Evolutionary conservation across 1,140 invertebrate species (phyloP), one percentile per base, ranked within the genome.

Genomic region (Zaprionus davidi): DNA sequence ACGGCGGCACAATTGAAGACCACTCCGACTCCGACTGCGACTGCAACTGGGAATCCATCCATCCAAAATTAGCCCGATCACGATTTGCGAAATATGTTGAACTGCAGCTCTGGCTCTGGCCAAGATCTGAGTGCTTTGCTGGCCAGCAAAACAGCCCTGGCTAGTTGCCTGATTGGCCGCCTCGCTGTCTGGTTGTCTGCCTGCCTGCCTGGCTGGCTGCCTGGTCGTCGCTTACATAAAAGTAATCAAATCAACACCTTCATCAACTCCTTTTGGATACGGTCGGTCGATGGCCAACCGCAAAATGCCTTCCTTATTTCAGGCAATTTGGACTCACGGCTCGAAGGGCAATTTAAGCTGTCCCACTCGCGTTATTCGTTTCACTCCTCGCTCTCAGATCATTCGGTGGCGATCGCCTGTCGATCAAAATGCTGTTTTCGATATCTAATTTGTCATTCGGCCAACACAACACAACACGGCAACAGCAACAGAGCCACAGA

Each of bases 171-270:
- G 49, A 38, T 38, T 57, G 41, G 26, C 11, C 58, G 65, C 9
- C 38, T 58, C 13, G 13, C 41, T 49, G 66, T 24, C 56, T 58
- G 66, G 1, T 53, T 41, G 64, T 13, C 66, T 41, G 51, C 34
- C 60, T 65, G 76, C 34, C 58, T 66, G 41, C 2, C 36, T 24
- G 51, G 22, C 56, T 65, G 76, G 26, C 58, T 66, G 41, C 9
- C 36, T 60, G 46, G 12, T 34, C 67, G 60, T 28, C 85, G 81
- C 85, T 88, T 88, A 90, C 81, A 88, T 88, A 92, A 86, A 88
- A 92, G 87, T 92, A 92, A 92, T 92, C 91, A 92, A 92, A 92
- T 92, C 90, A 92, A 92, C 91, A 92, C 90, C 91, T 92, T 78
- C 91, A 90, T 87, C 84, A 87, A 87, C 84, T 87, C 84, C 84